Evolutionary conservation across 2,888 invertebrate genomes (phyloP).

Genomic region (Trypoxylon attenuatum): DNA sequence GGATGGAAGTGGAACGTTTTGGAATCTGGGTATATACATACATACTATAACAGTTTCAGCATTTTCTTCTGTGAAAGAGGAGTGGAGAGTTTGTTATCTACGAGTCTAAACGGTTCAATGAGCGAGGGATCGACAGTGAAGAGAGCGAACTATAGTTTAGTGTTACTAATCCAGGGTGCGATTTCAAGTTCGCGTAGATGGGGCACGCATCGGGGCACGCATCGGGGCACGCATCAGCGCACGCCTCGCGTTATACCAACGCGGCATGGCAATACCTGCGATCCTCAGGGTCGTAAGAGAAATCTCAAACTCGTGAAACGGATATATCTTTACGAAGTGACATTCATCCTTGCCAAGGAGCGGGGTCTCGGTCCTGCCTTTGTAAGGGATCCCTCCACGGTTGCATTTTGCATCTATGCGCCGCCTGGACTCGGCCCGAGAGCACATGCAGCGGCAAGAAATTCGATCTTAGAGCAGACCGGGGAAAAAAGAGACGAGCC

Average conservation of each 20-base stretch:
- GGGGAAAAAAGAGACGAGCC: slow-evolving; percentile 56
- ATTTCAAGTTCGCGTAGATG: slow-evolving; percentile 33
- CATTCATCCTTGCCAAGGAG: slow-evolving; percentile 55
- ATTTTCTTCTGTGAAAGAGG: not conserved
- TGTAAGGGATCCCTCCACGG: slow-evolving; percentile 70
- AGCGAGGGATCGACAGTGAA: not conserved
- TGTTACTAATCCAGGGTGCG: slow-evolving; percentile 38
- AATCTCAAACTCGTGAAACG: slow-evolving; percentile 67
- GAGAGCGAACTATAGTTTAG: slow-evolving; percentile 26
- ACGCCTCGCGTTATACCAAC: too few relatives aligned
- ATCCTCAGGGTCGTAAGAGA: slow-evolving; percentile 13
- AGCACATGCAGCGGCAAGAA: slow-evolving; percentile 65
- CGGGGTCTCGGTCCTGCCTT: slow-evolving; percentile 62
- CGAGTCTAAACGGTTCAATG: not conserved
- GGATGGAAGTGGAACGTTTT: too few relatives aligned
- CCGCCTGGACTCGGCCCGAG: slow-evolving; percentile 34
- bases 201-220: not conserved
- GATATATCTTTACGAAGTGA: slow-evolving; percentile 73
- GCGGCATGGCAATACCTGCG: slow-evolving; percentile 30
- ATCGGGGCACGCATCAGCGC: not conserved
- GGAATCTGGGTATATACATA: too few relatives aligned
- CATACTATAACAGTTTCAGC: too few relatives aligned
- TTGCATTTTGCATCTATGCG: slow-evolving; percentile 70
- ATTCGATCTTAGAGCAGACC: slow-evolving; percentile 65
- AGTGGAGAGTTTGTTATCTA: not conserved